Evolutionary conservation across 2,888 invertebrate genomes (phyloP), one percentile per base, ranked within the genome.

Genomic region (Parnassius smintheus): DNA sequence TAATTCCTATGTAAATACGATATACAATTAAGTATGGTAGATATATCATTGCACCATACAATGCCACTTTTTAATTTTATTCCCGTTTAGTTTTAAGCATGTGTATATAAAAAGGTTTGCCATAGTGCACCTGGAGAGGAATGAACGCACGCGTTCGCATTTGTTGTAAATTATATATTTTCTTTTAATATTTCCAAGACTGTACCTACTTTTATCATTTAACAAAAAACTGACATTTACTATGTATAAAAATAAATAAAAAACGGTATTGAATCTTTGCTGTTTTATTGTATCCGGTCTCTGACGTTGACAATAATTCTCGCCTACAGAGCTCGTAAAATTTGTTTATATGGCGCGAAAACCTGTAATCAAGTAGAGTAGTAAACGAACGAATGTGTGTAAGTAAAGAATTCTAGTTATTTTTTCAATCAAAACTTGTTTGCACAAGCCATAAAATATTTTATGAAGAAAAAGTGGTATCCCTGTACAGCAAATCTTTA

Each of bases 1-100:
- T 77, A 83, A 84, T 78, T 89, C 89, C 89, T 89, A 86, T 91
- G 90, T 90, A 90, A 78, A 90, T 91, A 90, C 77, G 76, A 90
- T 90, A 90, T 78, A 76, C 72, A 67, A 73, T 65, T 70, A 72
- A 72, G 74, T 72, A 70, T 70, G 76, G 73, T 74, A 70, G 60
- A 61, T 70, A 63, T 70, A 70, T 49, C 49, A 49, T 65, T 67
- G 50, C 66, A 66, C 69, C 68, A 64, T 68, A 62, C 70, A 66
- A 65, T 68, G 68, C 66, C 73, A 74, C 75, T 72, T 74, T 75
- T 70, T 72, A 71, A 73, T 69, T 72, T 74, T 75, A 72, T 70
- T 75, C 71, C 56, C 59, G 35, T 72, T 70, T 75, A 71, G 72
- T 68, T 55, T 50, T 76, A 76, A 73, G 72, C 62, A 70, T 70